Base-by-base conservation (phyloP, 2,888 invertebrate genomes). In the Apodemia duryi region DNA sequence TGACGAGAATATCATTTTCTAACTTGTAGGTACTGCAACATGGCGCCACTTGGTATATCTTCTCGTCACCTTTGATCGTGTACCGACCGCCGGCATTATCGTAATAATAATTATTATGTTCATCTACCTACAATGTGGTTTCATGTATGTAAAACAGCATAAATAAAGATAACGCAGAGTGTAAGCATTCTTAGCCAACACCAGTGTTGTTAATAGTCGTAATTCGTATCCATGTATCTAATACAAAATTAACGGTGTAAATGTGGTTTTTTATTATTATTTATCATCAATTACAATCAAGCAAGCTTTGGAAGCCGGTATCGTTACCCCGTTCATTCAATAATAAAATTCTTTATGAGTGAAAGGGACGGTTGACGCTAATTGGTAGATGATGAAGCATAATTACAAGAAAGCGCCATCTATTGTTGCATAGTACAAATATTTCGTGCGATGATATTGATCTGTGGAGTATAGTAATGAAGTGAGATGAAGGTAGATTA, bases 201-300 rank as follows among this genome's bases (percentile, higher is more conserved):
- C 21, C 21, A 21, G 21, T 21, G 21, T 21, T 21, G 21, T 21
- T 21, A 21, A 21, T 21, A 21, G 21, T 21, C 21, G 21, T 21
- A 21, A 21, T 21, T 21, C 21, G 21, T 21, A 21, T 1, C 21
- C n/a, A n/a, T n/a, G 21, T 21, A 1, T 21, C 21, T 21, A 21
- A 21, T 21, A 21, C 21, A 21, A 21, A 21, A 21, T 21, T 21
- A 21, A 21, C 21, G 21, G 21, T 21, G 21, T 21, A 21, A 21
- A 21, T 21, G 21, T 21, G 21, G 21, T 21, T 21, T 21, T 21
- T 21, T 21, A 21, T 21, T 21, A 21, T 21, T 21, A 21, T 21
- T 21, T 21, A 89, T 91, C 90, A 91, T 90, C 86, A 91, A 91
- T 91, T 88, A 90, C 89, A 91, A 91, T 91, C 91, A 91, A 82